Base-by-base conservation (phyloP, 2,888 invertebrate species). In the Ctena decussata region DNA sequence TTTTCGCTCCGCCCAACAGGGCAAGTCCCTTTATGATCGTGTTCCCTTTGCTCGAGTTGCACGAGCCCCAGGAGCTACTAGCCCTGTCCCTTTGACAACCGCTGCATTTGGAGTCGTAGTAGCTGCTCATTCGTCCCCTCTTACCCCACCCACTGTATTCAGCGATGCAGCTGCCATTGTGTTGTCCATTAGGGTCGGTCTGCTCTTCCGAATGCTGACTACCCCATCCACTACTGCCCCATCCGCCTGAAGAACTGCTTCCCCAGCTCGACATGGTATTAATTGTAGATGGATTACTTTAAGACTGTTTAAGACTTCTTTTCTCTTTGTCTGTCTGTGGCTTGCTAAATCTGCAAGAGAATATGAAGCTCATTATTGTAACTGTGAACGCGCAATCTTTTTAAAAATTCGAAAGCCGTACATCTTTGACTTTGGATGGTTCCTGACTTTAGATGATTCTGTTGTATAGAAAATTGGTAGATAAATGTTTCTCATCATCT, bases 91-190 rank as follows among this genome's bases (percentile, higher is more conserved):
- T 41, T 6, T 27, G 3, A n/a, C 72, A 72, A 11, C 72, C 72
- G 24, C 27, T 3, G n/a, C 72, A 72, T 8, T 41, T 72, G 21
- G 72, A 12, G 18, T 72, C 72, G 18, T 72, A 72, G 44, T 72
- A 72, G 8, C 41, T n/a, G n/a, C 72, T 72, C 44, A 41, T 41
- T 3, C 6, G 41, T 6, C 41, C 27, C 27, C 39, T n/a, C 35
- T 35, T 32, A 18, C 65, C 32, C 35, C 32, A 65, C 24, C 72
- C 72, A 2, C 27, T 24, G 30, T 41, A 27, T 72, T 46, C 46
- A 46, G 72, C 72, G 30, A 72, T 72, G 30, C 72, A 72, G 27
- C 44, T 44, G 8, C 72, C 46, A 35, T 72, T 72, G 72, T 72
- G 72, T 39, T 41, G 41, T 72, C 72, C 72, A 27, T 72, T 30